These are phyloP conservation scores for Zygogramma bicolorata DNA, from an alignment of 2,888 invertebrate species.

Conservation along the genomic window DNA sequence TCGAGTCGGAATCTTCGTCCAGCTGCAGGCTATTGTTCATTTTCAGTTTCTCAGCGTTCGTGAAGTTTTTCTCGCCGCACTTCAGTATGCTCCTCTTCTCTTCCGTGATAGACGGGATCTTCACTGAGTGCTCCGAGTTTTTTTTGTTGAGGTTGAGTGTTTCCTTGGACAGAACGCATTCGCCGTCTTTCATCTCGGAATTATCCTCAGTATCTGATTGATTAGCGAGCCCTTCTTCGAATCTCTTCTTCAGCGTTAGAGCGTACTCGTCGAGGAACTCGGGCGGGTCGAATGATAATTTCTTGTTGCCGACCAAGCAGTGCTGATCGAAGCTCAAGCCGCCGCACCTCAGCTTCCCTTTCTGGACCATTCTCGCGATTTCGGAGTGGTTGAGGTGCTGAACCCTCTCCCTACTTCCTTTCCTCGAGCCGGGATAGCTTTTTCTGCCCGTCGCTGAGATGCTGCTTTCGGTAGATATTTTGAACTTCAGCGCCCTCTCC, in stretches of 20 bases:
- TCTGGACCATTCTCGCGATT: conserved; percentile 66
- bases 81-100: conserved; percentile 64
- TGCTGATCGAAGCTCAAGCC: conserved; percentile 63
- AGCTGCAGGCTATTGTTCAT: conserved; percentile 49
- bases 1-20: conserved; percentile 33
- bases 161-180: conserved; percentile 62
- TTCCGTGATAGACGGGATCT: conserved; percentile 53
- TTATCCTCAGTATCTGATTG: conserved; percentile 46
- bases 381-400: conserved; percentile 66
- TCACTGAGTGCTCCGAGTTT: conserved; percentile 64
- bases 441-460: conserved; percentile 69
- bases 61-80: conserved; percentile 50
- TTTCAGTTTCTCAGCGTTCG: conserved; percentile 56
- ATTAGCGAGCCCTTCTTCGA: conserved; percentile 52
- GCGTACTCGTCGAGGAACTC: conserved; percentile 65
- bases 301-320: conserved; percentile 60
- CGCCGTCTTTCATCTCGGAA: conserved; percentile 45
- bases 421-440: conserved; percentile 77
- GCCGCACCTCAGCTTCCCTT: conserved; percentile 65
- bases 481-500: conserved; percentile 81
- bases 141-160: conserved; percentile 63
- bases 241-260: conserved; percentile 59
- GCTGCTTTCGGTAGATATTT: conserved; percentile 77
- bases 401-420: conserved; percentile 75
- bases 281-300: conserved; percentile 64